Evolutionary conservation across 2,113 vertebrate species (phyloP).

Genomic region (Caloenas nicobarica): DNA sequence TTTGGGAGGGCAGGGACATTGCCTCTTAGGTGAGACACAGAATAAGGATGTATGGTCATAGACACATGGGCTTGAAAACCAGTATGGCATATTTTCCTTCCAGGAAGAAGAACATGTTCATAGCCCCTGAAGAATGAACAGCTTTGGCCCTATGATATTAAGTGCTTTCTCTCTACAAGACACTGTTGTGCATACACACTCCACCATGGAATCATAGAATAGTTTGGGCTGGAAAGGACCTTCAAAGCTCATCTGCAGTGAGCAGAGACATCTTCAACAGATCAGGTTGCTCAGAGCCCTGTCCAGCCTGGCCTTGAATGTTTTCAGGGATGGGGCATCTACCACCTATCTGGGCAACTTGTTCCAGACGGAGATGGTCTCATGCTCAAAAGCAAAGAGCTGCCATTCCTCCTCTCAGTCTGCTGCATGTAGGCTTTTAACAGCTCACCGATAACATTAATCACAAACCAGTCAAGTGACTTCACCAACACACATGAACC

Average conservation of each 20-base stretch:
- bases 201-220: neutral
- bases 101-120: accelerated
- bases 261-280: too few relatives aligned
- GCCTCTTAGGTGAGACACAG: neutral
- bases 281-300: too few relatives aligned
- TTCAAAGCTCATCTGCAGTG: too few relatives aligned
- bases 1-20: neutral
- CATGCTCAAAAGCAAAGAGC: neutral
- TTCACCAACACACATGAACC: neutral
- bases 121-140: neutral
- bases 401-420: neutral
- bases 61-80: neutral
- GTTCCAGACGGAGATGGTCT: neutral
- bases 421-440: neutral
- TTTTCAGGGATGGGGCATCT: too few relatives aligned
- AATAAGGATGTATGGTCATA: neutral
- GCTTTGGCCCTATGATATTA: neutral
- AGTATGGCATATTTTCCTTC: neutral
- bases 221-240: too few relatives aligned
- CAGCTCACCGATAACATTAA: neutral
- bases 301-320: too few relatives aligned
- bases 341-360: too few relatives aligned
- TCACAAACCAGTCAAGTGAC: neutral
- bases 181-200: neutral
- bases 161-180: neutral